A percentile compares a stretch with the other conserved stretches of the same genome.
Conservation (phyloP, 2,888 invertebrate genomes). For the Drosophila picticornis region DNA sequence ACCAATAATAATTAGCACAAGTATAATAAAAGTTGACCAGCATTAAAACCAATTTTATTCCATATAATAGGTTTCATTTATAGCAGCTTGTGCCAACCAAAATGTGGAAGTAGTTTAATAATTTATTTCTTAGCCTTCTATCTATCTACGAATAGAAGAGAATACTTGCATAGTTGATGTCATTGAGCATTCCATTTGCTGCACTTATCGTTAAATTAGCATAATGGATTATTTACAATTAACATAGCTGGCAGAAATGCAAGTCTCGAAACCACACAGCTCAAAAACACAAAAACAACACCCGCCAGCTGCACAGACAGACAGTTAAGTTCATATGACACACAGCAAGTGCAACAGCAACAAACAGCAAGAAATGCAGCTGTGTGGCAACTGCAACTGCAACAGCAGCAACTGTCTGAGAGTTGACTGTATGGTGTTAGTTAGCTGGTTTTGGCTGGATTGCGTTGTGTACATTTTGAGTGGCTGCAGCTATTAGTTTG, state of each 20-base stretch:
- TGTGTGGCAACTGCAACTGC: neutral
- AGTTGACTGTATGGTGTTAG: constrained; percentile 12
- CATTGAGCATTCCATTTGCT: neutral
- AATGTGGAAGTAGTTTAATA: neutral
- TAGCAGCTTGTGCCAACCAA: no score
- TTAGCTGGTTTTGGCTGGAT: constrained; percentile 9
- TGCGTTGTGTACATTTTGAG: constrained; percentile 20
- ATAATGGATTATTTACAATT: neutral
- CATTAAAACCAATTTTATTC: neutral
- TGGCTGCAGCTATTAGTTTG: constrained; percentile 27
- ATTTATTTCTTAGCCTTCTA: neutral
- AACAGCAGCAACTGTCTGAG: constrained; percentile 10
- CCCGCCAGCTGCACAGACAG: neutral
- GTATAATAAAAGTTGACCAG: neutral
- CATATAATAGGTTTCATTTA: no score
- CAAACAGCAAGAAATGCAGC: constrained; percentile 8
- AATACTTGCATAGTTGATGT: neutral
- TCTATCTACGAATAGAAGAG: neutral
- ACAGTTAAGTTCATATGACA: constrained; percentile 16
- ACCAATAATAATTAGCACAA: neutral
- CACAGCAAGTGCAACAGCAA: constrained; percentile 4
- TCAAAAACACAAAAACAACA: neutral
- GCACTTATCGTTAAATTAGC: neutral
- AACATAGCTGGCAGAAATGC: neutral
- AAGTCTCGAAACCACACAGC: neutral